Conservation (phyloP, 1,140 invertebrate genomes). For the Eciton burchellii region DNA sequence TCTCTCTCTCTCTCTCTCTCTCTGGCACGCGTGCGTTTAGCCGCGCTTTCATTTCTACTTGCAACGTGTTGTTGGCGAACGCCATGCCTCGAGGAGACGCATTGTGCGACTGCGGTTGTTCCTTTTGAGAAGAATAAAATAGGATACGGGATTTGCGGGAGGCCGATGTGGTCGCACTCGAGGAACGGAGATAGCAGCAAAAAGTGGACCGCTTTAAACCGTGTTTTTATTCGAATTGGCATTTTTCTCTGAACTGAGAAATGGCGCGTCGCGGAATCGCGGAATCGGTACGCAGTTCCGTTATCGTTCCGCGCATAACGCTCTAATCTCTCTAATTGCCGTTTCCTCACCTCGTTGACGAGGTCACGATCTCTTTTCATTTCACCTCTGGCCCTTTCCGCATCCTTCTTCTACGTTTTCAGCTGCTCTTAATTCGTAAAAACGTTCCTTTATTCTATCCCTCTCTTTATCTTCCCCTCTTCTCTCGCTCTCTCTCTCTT, state of each 20-base stretch:
- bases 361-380: too few species aligned
- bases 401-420: not conserved
- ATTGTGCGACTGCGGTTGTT: slow-evolving; percentile 62
- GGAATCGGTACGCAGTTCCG: not conserved
- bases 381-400: too few species aligned
- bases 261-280: slow-evolving; percentile 7
- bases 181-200: slow-evolving; percentile 52
- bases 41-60: slow-evolving; percentile 69
- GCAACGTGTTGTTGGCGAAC: slow-evolving; percentile 69
- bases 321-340: slow-evolving; percentile 13
- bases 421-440: not conserved
- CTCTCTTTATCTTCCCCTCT: too few species aligned
- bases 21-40: slow-evolving; percentile 46
- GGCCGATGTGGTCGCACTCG: slow-evolving; percentile 8
- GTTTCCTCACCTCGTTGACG: not conserved
- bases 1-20: not conserved
- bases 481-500: not conserved
- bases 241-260: slow-evolving; percentile 37
- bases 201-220: slow-evolving; percentile 53
- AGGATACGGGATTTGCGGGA: slow-evolving; percentile 52
- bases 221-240: slow-evolving; percentile 54
- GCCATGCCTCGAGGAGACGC: slow-evolving; percentile 66
- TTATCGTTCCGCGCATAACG: not conserved
- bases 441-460: not conserved
- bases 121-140: slow-evolving; percentile 55